Evolutionary conservation across 2,888 invertebrate genomes (phyloP).

Genomic region (Tiliacea citrago): DNA sequence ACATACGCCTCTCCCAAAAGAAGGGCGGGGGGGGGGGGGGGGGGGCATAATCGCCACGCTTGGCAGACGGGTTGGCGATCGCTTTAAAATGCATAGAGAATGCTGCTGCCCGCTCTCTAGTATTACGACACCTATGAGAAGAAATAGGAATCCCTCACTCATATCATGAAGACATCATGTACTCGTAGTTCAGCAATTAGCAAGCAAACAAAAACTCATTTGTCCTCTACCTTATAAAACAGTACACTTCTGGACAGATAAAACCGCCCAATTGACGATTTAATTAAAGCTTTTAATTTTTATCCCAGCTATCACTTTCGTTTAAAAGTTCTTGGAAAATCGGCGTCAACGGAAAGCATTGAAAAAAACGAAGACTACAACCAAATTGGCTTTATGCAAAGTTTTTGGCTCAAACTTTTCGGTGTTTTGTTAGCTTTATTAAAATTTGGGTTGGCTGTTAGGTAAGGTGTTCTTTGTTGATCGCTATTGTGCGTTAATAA

Average conservation of each 20-base stretch:
- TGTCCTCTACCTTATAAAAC: constrained; percentile 12
- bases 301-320: constrained; percentile 3
- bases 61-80: too few relatives aligned
- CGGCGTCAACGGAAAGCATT: constrained; percentile 33
- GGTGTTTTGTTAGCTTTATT: constrained; percentile 44
- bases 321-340: constrained; percentile 37
- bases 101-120: too few relatives aligned
- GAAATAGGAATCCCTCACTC: neutral
- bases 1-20: too few relatives aligned
- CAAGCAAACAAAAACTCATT: constrained; percentile 13
- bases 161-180: neutral
- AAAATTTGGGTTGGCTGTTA: constrained; percentile 29
- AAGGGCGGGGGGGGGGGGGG: too few relatives aligned
- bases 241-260: constrained; percentile 35
- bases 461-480: constrained; percentile 23
- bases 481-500: constrained; percentile 36
- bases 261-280: constrained; percentile 34
- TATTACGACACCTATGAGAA: too few relatives aligned
- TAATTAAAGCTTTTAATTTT: constrained; percentile 57
- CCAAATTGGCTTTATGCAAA: constrained; percentile 49
- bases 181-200: neutral
- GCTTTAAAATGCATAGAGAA: too few relatives aligned
- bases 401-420: constrained; percentile 38
- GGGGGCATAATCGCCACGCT: too few relatives aligned
- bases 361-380: constrained; percentile 40